Evolutionary conservation across 2,888 invertebrate genomes (phyloP).

Genomic region (Drosophila ustulata): DNA sequence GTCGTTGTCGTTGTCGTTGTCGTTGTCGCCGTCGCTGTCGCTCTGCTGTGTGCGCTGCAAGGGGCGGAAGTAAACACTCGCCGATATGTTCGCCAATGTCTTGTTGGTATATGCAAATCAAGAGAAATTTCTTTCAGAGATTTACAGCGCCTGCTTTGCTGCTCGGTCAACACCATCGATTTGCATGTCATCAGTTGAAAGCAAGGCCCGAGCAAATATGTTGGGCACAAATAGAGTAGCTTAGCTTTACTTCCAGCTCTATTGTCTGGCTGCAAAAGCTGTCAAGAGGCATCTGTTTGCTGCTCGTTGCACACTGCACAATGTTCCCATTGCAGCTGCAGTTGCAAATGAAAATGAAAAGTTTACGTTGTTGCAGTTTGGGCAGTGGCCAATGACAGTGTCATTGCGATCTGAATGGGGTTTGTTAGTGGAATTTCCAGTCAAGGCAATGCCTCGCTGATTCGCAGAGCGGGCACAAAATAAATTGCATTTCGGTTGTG

Average conservation of each 20-base stretch:
- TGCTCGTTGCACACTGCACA: conserved; percentile 8
- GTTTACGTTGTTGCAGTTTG: conserved; percentile 19
- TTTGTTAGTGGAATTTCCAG: conserved; percentile 11
- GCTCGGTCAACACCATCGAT: conserved; percentile 44
- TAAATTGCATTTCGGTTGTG: conserved; percentile 39
- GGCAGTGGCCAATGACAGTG: conserved; percentile 42
- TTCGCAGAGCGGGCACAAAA: conserved; percentile 20
- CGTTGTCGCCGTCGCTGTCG: neutral
- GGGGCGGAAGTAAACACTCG: conserved; percentile 49
- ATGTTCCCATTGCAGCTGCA: neutral
- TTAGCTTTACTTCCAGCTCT: conserved; percentile 21
- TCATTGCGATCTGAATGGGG: conserved; percentile 34
- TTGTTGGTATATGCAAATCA: conserved; percentile 67
- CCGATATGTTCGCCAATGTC: conserved; percentile 48
- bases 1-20: neutral
- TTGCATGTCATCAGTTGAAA: conserved; percentile 34
- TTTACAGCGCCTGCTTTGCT: conserved; percentile 24
- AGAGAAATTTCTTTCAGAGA: conserved; percentile 29
- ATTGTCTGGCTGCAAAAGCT: conserved; percentile 30
- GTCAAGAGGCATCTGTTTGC: conserved; percentile 22
- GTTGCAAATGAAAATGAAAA: conserved; percentile 5
- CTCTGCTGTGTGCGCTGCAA: conserved; percentile 11
- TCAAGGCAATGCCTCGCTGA: conserved; percentile 21
- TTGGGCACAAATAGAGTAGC: conserved; percentile 16
- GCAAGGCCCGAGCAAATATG: conserved; percentile 26